These are phyloP conservation scores for Scalopus aquaticus DNA, from an alignment of 2,113 vertebrate genomes.

Conservation along the genomic window DNA sequence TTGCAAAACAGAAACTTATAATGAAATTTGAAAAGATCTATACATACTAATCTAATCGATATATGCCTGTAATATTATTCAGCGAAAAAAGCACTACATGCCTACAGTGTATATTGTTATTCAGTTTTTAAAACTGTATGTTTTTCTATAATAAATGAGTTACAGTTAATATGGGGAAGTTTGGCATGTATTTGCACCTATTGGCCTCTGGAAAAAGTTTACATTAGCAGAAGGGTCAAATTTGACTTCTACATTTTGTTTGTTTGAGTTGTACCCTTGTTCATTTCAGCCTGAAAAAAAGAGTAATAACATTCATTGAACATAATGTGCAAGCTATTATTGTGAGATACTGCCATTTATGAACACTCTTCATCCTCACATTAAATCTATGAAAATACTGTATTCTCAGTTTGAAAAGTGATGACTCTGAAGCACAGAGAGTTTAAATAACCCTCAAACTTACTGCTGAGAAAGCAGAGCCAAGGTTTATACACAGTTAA, in stretches of 20 bases:
- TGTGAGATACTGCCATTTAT: conserved; percentile 8
- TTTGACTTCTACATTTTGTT: neutral
- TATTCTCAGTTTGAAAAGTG: neutral
- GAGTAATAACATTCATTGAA: neutral
- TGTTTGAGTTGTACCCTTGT: neutral
- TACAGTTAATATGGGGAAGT: neutral
- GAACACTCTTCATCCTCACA: conserved; percentile 3
- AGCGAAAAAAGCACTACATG: neutral
- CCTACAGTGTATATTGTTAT: neutral
- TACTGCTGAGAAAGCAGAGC: neutral
- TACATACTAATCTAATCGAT: neutral
- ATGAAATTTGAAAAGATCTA: conserved; percentile 25
- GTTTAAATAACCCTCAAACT: neutral
- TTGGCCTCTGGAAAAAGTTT: conserved; percentile 14
- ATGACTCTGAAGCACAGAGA: neutral
- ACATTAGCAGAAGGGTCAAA: neutral
- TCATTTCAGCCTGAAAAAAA: conserved; percentile 9
- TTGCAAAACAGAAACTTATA: neutral
- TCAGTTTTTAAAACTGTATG: conserved; percentile 5
- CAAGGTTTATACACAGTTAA: neutral
- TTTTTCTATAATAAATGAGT: conserved; percentile 28
- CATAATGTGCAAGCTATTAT: neutral
- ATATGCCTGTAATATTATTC: neutral
- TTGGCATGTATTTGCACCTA: neutral
- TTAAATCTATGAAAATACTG: conserved; percentile 2